Base-by-base conservation (phyloP, 2,888 invertebrate genomes). In the Philopedon plagiatum region DNA sequence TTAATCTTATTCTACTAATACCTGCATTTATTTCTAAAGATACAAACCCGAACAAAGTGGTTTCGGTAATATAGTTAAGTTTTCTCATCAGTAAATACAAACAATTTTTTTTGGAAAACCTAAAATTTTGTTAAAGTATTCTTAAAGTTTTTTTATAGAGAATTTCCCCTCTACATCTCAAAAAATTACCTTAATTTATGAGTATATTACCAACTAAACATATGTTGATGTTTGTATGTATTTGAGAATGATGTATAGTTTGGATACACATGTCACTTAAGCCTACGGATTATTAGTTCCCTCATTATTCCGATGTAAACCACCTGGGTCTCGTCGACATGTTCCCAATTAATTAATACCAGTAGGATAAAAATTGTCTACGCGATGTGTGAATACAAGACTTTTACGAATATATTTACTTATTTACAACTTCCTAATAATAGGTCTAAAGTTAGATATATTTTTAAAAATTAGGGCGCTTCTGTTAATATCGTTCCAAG, bases 261-360 rank as follows among this genome's bases (percentile, higher is more conserved):
- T 74, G 76, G 78, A 71, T 78, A 77, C 78, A 78, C 74, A 73
- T 78, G 78, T 77, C 76, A 76, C 75, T 74, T 76, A 75, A 77
- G 76, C 73, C 72, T 64, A 69, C 39, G 72, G 77, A 76, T 78
- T 80, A 81, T 80, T 49, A 26, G 26, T 77, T 77, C 77, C 75
- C 82, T 83, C 81, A 81, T 83, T 83, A 83, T 77, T 62, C 71
- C 67, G 80, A 83, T 77, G 80, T 76, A 80, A 80, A 76, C 80
- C 83, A 83, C 83, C 83, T 83, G 83, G 81, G 78, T 75, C 74
- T 74, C 74, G 76, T 77, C 71, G 49, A 70, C 71, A 41, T 44
- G 23, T 1, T 15, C 41, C 60, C 60, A 60, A 60, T 60, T 60
- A 60, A 29, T 44, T 60, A 60, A 29, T 44, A 44, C 19, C 19